phyloP scores from a whole-genome alignment of 2,797 vertebrate genomes.

The Clamator glandarius region DNA sequence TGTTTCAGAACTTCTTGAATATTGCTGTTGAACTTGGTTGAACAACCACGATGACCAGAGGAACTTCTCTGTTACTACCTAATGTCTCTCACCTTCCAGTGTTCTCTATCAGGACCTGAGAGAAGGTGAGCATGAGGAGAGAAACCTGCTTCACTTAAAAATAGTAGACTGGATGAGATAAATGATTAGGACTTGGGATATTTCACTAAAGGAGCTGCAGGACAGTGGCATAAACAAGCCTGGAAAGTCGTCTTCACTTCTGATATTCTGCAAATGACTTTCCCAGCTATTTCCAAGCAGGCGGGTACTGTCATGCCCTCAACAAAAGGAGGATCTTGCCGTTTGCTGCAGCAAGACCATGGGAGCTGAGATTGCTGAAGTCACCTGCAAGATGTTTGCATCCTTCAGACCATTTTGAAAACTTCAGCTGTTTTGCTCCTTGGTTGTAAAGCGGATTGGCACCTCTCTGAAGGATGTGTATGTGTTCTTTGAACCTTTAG shows the following conservation, averaged over 20 bases:
- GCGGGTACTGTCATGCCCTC: accelerated
- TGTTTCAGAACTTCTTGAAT: neutral
- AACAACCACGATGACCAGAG: neutral
- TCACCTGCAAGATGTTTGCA: neutral
- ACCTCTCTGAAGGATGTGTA: neutral
- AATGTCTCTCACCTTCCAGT: neutral
- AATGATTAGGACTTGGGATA: neutral
- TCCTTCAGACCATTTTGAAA: neutral
- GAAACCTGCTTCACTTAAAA: neutral
- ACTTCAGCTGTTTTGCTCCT: neutral
- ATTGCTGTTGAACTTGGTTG: neutral
- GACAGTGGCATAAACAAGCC: neutral
- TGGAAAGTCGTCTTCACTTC: neutral
- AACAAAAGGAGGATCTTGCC: neutral
- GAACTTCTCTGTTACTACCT: neutral
- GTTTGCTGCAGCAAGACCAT: neutral
- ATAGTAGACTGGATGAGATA: neutral
- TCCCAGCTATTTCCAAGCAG: neutral
- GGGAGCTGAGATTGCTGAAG: neutral
- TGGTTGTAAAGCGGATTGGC: neutral
- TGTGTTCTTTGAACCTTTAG: neutral
- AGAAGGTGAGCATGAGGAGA: neutral
- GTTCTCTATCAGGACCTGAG: neutral
- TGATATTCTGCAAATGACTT: neutral
- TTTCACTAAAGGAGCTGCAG: neutral